Evolutionary conservation across 2,113 vertebrate species (phyloP).

Genomic region (Emberiza fucata): DNA sequence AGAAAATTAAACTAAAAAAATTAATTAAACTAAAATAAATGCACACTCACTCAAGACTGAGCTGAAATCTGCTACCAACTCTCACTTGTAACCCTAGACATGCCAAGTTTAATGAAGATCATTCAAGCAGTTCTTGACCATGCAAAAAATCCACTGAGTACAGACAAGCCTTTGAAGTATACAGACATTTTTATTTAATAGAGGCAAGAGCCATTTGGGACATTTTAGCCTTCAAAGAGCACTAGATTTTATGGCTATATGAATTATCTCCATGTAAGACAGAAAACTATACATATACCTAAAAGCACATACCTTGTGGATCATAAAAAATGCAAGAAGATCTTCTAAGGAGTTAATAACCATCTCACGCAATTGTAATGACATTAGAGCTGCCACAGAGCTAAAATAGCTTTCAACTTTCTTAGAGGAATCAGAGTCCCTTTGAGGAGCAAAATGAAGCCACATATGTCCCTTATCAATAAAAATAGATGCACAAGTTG

Average conservation of each 20-base stretch:
- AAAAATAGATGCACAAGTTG: conserved; percentile 80
- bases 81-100: neutral
- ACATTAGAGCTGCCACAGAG: conserved; percentile 84
- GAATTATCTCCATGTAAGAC: neutral
- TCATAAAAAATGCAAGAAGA: conserved; percentile 81
- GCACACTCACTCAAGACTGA: neutral
- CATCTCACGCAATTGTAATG: conserved; percentile 83
- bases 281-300: neutral
- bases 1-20: neutral
- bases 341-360: conserved; percentile 84
- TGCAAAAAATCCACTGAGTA: neutral
- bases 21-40: neutral
- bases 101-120: neutral
- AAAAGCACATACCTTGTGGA: conserved; percentile 77
- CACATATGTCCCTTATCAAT: conserved; percentile 68
- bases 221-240: neutral
- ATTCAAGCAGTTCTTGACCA: neutral
- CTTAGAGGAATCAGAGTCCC: conserved; percentile 50
- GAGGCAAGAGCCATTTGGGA: neutral
- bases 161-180: neutral
- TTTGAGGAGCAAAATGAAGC: conserved; percentile 76
- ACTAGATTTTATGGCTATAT: neutral
- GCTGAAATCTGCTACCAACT: neutral
- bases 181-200: neutral
- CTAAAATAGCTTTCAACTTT: conserved; percentile 79